Base-by-base conservation (phyloP, 2,113 vertebrate genomes). In the Merops nubicus region DNA sequence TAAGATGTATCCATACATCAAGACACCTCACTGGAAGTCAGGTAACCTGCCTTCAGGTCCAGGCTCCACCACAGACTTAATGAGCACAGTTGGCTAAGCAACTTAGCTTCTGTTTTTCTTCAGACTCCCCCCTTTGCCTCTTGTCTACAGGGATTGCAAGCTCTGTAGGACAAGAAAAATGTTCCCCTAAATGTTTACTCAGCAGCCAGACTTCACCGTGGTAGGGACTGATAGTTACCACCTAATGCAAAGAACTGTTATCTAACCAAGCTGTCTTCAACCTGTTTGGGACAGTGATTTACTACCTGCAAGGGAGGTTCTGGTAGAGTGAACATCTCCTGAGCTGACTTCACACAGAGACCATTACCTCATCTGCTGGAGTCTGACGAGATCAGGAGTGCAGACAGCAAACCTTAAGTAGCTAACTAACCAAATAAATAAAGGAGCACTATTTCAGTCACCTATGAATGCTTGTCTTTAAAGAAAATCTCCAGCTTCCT, bases 181-280 rank as follows among this genome's bases (percentile, higher is more conserved):
- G 65, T n/a, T 82, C 50, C 45, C 81, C 75, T 76, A 62, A 45
- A 23, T 85, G 88, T 94, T 94, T 95, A 50, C 68, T 77, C 78
- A 75, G 73, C 85, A 89, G 82, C 45, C 79, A 81, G 85, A 42
- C 75, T 50, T 63, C 23, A 36, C 28, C 0, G 3, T 56, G 68
- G 92, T 87, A 63, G 68, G 76, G 79, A 47, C 78, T 75, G 64
- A 40, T 50, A 25, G 90, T 63, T 75, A 87, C 90, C 91, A 76
- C 43, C 48, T 21, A 77, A 51, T 0, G 7, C 77, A 88, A 81
- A 70, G 90, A 43, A 14, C 48, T 57, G 56, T 92, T 96, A 96
- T 90, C 96, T 94, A 72, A 77, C 90, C 76, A 9, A 72, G 63
- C 90, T 96, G 93, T 96, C 93, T 78, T 91, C 95, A 94, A 48